Evolutionary conservation across 2,797 vertebrate genomes (phyloP).

Genomic region (Poecile montanus): DNA sequence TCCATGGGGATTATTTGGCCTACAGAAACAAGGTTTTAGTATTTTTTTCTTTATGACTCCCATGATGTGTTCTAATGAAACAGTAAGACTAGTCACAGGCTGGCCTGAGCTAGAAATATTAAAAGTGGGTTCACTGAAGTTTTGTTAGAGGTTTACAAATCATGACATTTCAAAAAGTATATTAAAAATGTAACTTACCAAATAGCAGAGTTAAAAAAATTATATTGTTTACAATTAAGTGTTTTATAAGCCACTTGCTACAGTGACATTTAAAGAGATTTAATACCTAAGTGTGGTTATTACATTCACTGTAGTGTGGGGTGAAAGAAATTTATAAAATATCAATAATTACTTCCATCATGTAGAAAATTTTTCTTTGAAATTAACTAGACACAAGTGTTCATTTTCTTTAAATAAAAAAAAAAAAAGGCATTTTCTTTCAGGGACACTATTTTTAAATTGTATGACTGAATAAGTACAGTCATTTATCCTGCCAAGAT

Average conservation of each 20-base stretch:
- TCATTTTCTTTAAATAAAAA: neutral
- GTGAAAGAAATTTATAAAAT: neutral
- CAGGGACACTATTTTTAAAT: neutral
- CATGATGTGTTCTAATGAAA: neutral
- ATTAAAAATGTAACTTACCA: neutral
- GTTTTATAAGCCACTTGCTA: neutral
- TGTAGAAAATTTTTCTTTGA: neutral
- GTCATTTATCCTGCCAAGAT: neutral
- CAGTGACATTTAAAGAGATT: neutral
- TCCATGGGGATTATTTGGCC: neutral
- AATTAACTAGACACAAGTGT: neutral
- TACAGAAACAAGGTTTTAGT: neutral
- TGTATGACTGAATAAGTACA: neutral
- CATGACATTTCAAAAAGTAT: neutral
- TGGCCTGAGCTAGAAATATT: neutral
- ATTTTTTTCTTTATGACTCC: neutral
- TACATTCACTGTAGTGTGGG: neutral
- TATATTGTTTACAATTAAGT: neutral
- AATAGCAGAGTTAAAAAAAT: neutral
- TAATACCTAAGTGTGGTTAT: neutral
- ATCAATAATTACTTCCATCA: neutral
- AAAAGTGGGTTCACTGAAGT: neutral
- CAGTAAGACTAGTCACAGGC: neutral
- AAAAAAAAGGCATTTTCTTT: neutral
- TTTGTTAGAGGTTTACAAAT: neutral